phyloP scores from a whole-genome alignment of 1,140 invertebrate species.

The Eupristina koningsbergeri region DNA sequence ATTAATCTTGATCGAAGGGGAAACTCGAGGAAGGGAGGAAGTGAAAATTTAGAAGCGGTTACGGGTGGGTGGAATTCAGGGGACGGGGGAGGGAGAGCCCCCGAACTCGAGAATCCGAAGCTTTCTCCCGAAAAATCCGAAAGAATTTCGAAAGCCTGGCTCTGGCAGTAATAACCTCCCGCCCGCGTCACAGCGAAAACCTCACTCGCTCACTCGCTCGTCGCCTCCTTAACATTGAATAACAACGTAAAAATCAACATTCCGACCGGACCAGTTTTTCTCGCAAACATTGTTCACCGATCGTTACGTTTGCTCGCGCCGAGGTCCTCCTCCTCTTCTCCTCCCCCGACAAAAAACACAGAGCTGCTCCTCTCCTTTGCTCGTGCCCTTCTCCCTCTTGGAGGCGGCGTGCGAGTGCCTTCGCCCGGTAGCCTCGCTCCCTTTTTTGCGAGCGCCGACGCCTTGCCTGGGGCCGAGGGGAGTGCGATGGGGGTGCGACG shows the following conservation, averaged over 20 bases:
- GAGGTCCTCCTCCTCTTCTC: background rate
- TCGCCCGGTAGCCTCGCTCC: background rate
- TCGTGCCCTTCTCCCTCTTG: background rate
- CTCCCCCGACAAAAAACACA: slow-evolving; percentile 22
- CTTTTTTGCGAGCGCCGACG: background rate
- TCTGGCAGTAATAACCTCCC: background rate
- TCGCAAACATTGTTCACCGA: slow-evolving; percentile 49
- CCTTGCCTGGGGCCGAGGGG: slow-evolving; percentile 8
- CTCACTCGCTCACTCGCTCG: background rate
- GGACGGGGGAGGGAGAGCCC: no score
- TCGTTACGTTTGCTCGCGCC: slow-evolving; percentile 50
- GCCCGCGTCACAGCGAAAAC: background rate
- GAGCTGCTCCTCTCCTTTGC: background rate
- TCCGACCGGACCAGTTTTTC: slow-evolving; percentile 52
- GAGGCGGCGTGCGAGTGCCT: background rate
- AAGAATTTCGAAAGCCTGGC: slow-evolving; percentile 15
- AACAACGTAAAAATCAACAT: slow-evolving; percentile 53
- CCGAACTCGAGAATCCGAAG: background rate
- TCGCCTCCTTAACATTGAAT: slow-evolving; percentile 47
- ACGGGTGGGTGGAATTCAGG: no score
- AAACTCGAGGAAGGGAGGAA: background rate
- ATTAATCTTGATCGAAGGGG: background rate
- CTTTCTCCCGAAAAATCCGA: slow-evolving; percentile 12
- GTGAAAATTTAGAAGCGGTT: background rate
- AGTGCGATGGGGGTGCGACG: slow-evolving; percentile 6